Conservation (phyloP, 2,888 invertebrate species). For the Mimachlamys varia region DNA sequence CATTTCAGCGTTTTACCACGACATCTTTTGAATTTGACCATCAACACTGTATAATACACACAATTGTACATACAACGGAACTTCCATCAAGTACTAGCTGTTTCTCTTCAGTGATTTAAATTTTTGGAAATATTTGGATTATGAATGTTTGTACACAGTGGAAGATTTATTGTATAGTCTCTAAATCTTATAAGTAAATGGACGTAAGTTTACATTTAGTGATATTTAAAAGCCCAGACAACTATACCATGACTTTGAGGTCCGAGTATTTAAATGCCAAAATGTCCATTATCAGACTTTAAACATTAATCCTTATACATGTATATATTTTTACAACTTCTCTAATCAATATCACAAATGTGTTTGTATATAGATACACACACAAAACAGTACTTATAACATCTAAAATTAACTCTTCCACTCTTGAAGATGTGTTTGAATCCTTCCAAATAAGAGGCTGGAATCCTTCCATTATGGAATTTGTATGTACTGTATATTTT, state of each 20-base stretch:
- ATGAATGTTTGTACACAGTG: conserved; percentile 17
- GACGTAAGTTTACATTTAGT: neutral
- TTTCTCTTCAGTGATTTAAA: neutral
- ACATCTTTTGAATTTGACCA: too few relatives aligned
- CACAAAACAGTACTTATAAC: neutral
- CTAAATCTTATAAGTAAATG: neutral
- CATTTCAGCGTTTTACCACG: too few relatives aligned
- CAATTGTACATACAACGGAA: too few relatives aligned
- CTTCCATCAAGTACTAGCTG: neutral
- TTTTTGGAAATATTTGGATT: neutral
- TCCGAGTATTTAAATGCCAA: neutral
- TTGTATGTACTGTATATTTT: too few relatives aligned
- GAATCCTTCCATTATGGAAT: too few relatives aligned
- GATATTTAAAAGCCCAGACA: neutral
- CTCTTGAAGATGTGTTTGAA: too few relatives aligned
- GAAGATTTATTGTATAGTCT: neutral
- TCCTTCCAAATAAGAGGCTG: too few relatives aligned
- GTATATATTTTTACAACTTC: neutral
- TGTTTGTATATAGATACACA: neutral
- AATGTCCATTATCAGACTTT: neutral
- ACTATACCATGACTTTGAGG: neutral
- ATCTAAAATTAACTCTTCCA: too few relatives aligned
- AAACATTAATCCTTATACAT: neutral
- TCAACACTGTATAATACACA: too few relatives aligned
- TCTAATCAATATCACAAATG: neutral